phyloP scores from a whole-genome alignment of 1,140 invertebrate species.

The Pararge aegeria region DNA sequence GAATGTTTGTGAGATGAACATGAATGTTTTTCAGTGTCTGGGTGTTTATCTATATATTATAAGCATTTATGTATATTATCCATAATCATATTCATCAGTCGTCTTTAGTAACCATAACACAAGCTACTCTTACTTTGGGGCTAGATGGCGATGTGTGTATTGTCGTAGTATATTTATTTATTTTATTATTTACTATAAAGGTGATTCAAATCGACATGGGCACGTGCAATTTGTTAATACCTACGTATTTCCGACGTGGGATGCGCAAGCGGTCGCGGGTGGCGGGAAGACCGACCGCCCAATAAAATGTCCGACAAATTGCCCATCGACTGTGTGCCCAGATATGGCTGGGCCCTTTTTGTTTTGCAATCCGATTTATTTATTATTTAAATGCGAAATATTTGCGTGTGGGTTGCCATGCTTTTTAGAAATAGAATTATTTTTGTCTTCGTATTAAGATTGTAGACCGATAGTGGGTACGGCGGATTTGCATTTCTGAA shows the following conservation, averaged over 20 bases:
- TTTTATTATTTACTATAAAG: conserved; percentile 9
- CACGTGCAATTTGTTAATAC: conserved; percentile 26
- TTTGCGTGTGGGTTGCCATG: conserved; percentile 21
- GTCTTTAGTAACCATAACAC: too few relatives aligned
- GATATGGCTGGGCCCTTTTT: conserved; percentile 34
- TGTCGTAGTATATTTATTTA: too few relatives aligned
- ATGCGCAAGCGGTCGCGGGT: conserved; percentile 25
- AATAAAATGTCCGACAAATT: conserved; percentile 43
- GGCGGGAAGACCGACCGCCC: conserved; percentile 26
- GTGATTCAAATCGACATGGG: conserved; percentile 27
- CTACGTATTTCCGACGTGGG: conserved; percentile 23
- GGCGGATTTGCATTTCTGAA: neutral
- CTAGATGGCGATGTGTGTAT: too few relatives aligned
- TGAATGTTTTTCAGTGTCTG: too few relatives aligned
- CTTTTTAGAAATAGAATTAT: conserved; percentile 10
- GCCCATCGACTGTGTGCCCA: conserved; percentile 27
- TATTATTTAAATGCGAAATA: conserved; percentile 30
- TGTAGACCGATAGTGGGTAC: too few relatives aligned
- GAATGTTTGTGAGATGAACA: too few relatives aligned
- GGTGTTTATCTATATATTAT: too few relatives aligned
- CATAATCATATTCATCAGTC: too few relatives aligned
- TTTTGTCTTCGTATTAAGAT: neutral
- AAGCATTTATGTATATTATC: too few relatives aligned
- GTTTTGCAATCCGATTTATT: conserved; percentile 36
- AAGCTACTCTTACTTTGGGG: too few relatives aligned